Conservation (phyloP, 2,888 invertebrate species). For the Drosophila affinis region DNA sequence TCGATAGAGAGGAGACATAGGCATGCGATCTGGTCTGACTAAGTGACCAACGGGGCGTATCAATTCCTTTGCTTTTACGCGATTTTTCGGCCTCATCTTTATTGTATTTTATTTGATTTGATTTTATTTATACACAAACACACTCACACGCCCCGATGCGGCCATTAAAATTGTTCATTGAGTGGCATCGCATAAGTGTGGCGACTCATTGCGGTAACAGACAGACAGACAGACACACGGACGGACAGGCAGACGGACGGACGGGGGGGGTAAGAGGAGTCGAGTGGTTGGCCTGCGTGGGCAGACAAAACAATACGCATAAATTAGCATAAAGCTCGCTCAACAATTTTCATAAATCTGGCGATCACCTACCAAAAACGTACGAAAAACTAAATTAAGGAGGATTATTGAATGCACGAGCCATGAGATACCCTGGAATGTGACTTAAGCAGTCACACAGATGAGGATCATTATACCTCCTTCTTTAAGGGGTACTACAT, state of each 20-base stretch:
- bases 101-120: constrained; percentile 55
- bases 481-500: background rate
- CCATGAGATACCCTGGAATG: background rate
- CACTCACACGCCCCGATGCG: constrained; percentile 18
- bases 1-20: background rate
- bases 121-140: constrained; percentile 58
- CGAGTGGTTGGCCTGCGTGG: constrained; percentile 33
- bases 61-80: constrained; percentile 61
- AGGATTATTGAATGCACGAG: background rate
- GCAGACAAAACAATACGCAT: constrained; percentile 61
- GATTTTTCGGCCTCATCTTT: constrained; percentile 64
- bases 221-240: constrained; percentile 5
- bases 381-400: background rate
- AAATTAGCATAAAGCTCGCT: constrained; percentile 70
- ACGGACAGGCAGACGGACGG: background rate
- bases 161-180: constrained; percentile 60
- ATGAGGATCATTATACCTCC: background rate
- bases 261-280: too few relatives aligned
- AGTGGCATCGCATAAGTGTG: constrained; percentile 34
- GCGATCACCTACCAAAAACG: constrained; percentile 30
- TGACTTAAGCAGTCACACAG: too few relatives aligned
- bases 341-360: constrained; percentile 68
- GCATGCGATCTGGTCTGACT: constrained; percentile 32
- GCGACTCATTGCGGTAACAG: constrained; percentile 35
- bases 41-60: constrained; percentile 76